Evolutionary conservation across 2,888 invertebrate species (phyloP).

Genomic region (Perdita meconis): DNA sequence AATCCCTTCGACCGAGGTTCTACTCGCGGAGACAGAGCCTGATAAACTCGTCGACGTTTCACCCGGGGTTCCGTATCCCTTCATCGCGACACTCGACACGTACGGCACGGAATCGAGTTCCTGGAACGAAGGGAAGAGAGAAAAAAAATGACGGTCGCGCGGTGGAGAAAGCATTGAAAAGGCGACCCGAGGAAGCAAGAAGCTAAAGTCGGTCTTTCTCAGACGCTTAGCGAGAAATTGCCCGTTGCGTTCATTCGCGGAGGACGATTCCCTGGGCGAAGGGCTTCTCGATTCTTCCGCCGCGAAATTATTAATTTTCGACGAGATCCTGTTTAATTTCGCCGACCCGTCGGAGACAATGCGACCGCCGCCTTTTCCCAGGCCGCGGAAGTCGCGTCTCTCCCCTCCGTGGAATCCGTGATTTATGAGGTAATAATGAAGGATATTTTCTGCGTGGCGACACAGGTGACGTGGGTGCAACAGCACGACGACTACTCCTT

Average conservation of each 20-base stretch:
- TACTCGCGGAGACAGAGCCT: slow-evolving; percentile 19
- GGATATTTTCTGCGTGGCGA: slow-evolving; percentile 40
- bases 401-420: slow-evolving; percentile 27
- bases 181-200: not conserved
- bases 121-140: not conserved
- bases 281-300: slow-evolving; percentile 15
- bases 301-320: slow-evolving; percentile 57
- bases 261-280: slow-evolving; percentile 8
- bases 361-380: slow-evolving; percentile 5
- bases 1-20: not conserved
- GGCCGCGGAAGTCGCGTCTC: not conserved
- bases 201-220: slow-evolving; percentile 34
- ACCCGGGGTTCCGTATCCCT: slow-evolving; percentile 24
- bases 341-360: slow-evolving; percentile 29
- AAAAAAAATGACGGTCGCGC: not conserved
- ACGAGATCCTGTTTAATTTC: slow-evolving; percentile 43
- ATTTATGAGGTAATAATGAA: slow-evolving; percentile 49
- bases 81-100: slow-evolving; percentile 50
- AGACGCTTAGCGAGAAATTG: slow-evolving; percentile 53
- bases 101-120: slow-evolving; percentile 29
- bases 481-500: slow-evolving; percentile 86
- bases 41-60: slow-evolving; percentile 37
- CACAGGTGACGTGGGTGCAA: slow-evolving; percentile 88
- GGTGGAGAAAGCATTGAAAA: slow-evolving; percentile 8
- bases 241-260: slow-evolving; percentile 30